phyloP scores from a whole-genome alignment of 2,113 vertebrate genomes.

The Ptychochromis oligacanthus region DNA sequence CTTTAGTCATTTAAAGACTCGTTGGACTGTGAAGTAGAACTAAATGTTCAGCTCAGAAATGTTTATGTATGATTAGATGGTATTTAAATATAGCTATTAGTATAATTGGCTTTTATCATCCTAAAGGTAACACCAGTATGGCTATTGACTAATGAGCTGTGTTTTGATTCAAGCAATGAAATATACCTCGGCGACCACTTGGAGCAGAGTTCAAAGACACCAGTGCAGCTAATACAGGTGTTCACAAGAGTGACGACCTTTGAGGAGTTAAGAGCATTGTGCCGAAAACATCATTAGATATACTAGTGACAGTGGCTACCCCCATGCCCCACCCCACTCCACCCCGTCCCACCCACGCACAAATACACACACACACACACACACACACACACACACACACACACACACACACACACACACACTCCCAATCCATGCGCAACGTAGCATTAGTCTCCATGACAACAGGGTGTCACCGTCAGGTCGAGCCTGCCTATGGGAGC shows the following conservation, averaged over 20 bases:
- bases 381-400: no score
- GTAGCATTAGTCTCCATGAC: conserved; percentile 81
- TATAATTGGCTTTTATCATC: not conserved
- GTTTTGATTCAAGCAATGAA: not conserved
- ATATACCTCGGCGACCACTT: not conserved
- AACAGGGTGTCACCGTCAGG: conserved; percentile 81
- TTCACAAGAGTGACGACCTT: conserved; percentile 45
- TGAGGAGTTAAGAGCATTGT: conserved; percentile 59
- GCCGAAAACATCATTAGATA: conserved; percentile 73
- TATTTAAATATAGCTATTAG: not conserved
- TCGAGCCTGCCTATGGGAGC: conserved; percentile 77
- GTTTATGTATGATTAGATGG: conserved; percentile 19
- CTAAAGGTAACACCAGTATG: not conserved
- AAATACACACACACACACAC: no score
- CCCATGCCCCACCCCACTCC: conserved; percentile 25
- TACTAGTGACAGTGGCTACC: conserved; percentile 57
- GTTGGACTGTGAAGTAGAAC: conserved; percentile 44
- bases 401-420: conserved; percentile 4
- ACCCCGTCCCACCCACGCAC: no score
- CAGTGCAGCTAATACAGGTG: conserved; percentile 24
- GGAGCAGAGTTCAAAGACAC: not conserved
- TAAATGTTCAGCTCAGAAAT: conserved; percentile 25
- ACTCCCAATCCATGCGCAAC: conserved; percentile 61
- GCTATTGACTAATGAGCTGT: not conserved
- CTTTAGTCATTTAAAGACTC: conserved; percentile 63